phyloP scores from a whole-genome alignment of 2,888 invertebrate genomes.

The Thecocarcelia acutangulata region DNA sequence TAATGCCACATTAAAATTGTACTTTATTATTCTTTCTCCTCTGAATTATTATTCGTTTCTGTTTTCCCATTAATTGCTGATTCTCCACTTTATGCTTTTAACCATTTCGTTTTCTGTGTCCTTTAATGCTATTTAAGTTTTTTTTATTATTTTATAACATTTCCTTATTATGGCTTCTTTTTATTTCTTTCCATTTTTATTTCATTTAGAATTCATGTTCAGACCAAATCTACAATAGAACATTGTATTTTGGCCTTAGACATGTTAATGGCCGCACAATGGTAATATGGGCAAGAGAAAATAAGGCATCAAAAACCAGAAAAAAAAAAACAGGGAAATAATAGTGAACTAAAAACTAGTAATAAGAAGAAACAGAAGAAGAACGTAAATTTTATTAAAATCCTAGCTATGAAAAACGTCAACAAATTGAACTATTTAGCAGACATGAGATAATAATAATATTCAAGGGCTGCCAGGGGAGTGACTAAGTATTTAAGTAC shows the following conservation, averaged over 20 bases:
- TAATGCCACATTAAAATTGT: constrained; percentile 45
- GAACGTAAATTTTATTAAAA: constrained; percentile 65
- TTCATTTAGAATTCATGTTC: constrained; percentile 36
- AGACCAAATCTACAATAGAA: constrained; percentile 32
- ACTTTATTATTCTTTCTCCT: constrained; percentile 35
- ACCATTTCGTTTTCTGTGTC: constrained; percentile 46
- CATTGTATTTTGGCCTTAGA: constrained; percentile 37
- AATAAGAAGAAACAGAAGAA: constrained; percentile 1
- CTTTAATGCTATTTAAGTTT: constrained; percentile 65
- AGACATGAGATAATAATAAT: too few species aligned
- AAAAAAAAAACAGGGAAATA: constrained; percentile 38
- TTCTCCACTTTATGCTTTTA: constrained; percentile 28
- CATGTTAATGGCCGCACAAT: constrained; percentile 66
- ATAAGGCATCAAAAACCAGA: constrained; percentile 51
- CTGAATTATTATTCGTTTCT: neutral
- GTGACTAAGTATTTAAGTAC: too few species aligned
- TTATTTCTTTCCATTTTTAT: constrained; percentile 24
- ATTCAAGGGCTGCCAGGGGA: too few species aligned
- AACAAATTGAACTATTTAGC: constrained; percentile 58
- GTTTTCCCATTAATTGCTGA: neutral
- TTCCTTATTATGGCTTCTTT: constrained; percentile 57
- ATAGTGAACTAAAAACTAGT: neutral
- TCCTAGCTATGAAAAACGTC: constrained; percentile 63
- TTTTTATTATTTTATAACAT: too few species aligned
- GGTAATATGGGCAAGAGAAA: constrained; percentile 38